Base-by-base conservation (phyloP, 64 coral and sea anemone genomes). In the Platygyra sinensis region DNA sequence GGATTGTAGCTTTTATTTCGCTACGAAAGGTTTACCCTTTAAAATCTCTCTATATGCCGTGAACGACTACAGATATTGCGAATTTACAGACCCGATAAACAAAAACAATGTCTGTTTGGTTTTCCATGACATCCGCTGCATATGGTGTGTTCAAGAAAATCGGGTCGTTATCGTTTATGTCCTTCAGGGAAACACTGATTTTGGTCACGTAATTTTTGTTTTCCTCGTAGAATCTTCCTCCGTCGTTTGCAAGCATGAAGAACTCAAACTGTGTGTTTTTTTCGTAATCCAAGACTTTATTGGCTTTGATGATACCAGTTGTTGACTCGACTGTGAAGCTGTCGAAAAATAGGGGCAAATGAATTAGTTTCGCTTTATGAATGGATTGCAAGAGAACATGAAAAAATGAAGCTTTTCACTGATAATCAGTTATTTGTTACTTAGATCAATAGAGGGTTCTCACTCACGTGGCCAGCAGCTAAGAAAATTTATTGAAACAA, bases 131-230 rank as follows among this genome's bases (percentile, higher is more conserved):
- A n/a, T 72, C 10, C 1, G 25, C 46, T 13, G 65, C 28, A 72
- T 95, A 91, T 0, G 83, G 89, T 0, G 77, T 90, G 1, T 81
- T 67, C 24, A 52, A 74, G 24, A 95, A 95, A 11, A 87, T 52
- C 7, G 93, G 89, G 28, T 78, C 62, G 54, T 91, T 95, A 49
- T 95, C 88, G 80, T 95, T 91, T 0, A 87, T 16, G 42, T 91
- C 93, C 7, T 22, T 62, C 1, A 95, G 20, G 20, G 30, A 14
- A 65, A 95, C 31, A 17, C 20, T 63, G 8, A 90, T 86, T 13
- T 17, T 55, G 7, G 61, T 76, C 6, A 18, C 60, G 73, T 60
- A 73, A 78, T 79, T 24, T 10, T 80, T 80, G 38, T 72, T 31
- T 79, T 86, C 61, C 12, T 92, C 64, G 39, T 11, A 78, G 36